phyloP scores from a whole-genome alignment of 1,140 invertebrate genomes.

The Drosophila tsacasi region DNA sequence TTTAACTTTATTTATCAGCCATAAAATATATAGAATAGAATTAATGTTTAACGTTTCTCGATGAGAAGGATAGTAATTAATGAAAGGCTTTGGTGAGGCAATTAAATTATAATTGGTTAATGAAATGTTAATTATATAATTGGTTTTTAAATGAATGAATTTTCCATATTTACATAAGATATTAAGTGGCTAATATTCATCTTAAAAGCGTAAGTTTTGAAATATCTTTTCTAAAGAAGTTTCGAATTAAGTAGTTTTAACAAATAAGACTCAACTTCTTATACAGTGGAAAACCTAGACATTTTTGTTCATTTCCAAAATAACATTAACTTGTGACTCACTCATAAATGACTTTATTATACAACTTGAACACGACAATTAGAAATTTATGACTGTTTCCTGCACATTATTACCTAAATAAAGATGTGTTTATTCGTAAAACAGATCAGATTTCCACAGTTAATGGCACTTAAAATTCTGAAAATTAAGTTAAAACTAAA shows the following conservation, averaged over 20 bases:
- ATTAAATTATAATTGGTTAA: background rate
- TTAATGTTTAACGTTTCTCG: background rate
- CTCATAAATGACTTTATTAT: background rate
- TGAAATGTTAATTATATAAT: background rate
- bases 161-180: background rate
- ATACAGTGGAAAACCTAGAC: too few species aligned
- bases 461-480: background rate
- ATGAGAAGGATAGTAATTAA: background rate
- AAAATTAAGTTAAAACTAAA: background rate
- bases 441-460: conserved; percentile 3
- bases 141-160: background rate
- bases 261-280: too few species aligned
- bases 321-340: background rate
- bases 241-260: too few species aligned
- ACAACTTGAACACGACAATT: background rate
- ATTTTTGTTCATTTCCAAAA: background rate
- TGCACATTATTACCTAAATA: conserved; percentile 6
- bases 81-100: background rate
- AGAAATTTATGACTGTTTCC: background rate
- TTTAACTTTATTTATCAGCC: background rate
- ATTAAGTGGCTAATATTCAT: background rate
- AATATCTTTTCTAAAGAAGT: background rate
- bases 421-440: background rate
- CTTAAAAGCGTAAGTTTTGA: background rate
- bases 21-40: background rate